Conservation (phyloP, 2,113 vertebrate species). For the Epinephelus cyanopodus region DNA sequence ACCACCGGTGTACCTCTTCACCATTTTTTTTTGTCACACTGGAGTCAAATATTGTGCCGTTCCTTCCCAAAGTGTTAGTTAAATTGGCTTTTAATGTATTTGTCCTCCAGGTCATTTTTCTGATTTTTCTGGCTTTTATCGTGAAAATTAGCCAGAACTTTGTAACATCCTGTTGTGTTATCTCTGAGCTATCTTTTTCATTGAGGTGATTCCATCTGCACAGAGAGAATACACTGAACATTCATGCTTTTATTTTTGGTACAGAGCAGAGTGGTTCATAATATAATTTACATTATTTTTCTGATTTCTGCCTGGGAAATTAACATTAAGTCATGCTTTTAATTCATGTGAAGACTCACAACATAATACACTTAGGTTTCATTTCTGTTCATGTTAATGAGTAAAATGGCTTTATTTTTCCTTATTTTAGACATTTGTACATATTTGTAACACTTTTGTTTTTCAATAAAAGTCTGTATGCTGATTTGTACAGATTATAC, state of each 20-base stretch:
- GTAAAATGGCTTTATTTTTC: conserved; percentile 68
- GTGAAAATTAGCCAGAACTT: neutral
- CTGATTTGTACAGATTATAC: conserved; percentile 80
- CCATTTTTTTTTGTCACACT: neutral
- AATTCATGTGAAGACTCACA: neutral
- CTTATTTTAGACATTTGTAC: conserved; percentile 86
- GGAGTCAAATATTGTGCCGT: neutral
- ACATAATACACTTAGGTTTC: neutral
- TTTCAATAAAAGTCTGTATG: conserved; percentile 89
- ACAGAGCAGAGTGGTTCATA: conserved; percentile 6
- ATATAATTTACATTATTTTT: neutral
- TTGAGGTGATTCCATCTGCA: neutral
- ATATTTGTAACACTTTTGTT: conserved; percentile 79
- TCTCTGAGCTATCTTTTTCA: neutral
- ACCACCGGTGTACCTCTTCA: neutral
- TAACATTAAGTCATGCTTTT: conserved; percentile 30
- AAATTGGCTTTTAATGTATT: neutral
- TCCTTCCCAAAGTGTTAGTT: neutral
- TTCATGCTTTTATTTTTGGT: conserved; percentile 37
- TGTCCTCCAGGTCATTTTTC: neutral
- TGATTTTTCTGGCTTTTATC: neutral
- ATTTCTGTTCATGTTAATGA: conserved; percentile 47
- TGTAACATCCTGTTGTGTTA: neutral
- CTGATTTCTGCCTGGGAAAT: neutral
- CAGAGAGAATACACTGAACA: conserved; percentile 17